Evolutionary conservation across 2,888 invertebrate species (phyloP), one percentile per base, ranked within the genome.

Genomic region (Ornithoptera priamus): DNA sequence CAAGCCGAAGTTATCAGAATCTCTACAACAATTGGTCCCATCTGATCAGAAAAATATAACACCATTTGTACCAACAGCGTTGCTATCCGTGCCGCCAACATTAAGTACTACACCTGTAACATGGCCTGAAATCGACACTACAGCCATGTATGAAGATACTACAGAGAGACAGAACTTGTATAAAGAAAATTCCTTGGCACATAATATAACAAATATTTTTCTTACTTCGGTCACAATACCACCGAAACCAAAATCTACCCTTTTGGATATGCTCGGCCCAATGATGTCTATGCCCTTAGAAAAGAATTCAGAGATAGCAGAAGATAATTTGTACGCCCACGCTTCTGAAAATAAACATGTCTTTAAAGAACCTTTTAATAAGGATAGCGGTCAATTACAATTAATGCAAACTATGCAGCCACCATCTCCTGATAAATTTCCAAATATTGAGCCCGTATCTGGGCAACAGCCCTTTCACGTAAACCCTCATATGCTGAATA

Each of bases 361-460:
- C 70, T 91, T 83, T 76, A 87, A 89, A 75, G 86, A 88, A 73
- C 81, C 82, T 30, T 75, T 76, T 53, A 77, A 80, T 7, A 83
- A 86, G 71, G 84, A 86, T 61, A 72, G 73, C n/a, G 63, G 74
- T n/a, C 79, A 87, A 77, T 79, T 94, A 72, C 87, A 93, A 80
- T 89, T 89, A 18, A 93, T 94, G 94, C 93, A 94, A 84, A 94
- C 93, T n/a, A 93, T 94, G 94, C 93, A 93, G 75, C 94, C 94
- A 4, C 94, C 94, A 50, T 93, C 93, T 4, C 81, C 86, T 2
- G 79, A 82, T 24, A 81, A 80, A 73, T 65, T 73, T 57, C 72
- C 78, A 62, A 86, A 87, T 74, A 85, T 74, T 71, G 76, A 84
- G 53, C 80, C 79, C 63, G 63, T 73, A 53, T 64, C 78, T 50